Conservation (phyloP, 2,888 invertebrate species). For the Mesorhabditis sp. region DNA sequence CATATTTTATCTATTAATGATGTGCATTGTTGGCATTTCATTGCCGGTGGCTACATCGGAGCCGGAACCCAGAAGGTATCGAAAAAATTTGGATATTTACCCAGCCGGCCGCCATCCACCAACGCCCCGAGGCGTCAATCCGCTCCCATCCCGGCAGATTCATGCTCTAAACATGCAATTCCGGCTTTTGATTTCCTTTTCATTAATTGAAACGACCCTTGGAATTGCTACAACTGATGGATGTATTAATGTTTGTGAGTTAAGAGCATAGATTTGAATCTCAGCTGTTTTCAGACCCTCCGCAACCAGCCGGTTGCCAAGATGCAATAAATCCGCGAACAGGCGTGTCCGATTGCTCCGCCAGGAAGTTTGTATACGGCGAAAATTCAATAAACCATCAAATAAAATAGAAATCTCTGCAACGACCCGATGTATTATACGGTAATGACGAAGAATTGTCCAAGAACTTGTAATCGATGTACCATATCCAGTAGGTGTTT, state of each 20-base stretch:
- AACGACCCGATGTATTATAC: background rate
- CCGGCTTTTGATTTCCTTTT: too few relatives aligned
- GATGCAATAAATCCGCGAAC: background rate
- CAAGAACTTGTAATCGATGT: slow-evolving; percentile 4
- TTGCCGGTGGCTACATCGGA: too few relatives aligned
- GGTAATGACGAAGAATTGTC: background rate
- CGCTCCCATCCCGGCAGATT: too few relatives aligned
- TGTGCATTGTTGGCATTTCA: too few relatives aligned
- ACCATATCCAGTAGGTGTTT: background rate
- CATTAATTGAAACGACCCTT: too few relatives aligned
- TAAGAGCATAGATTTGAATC: background rate
- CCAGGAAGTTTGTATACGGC: background rate
- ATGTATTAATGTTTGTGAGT: slow-evolving; percentile 3
- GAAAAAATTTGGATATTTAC: too few relatives aligned
- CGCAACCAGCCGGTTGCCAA: background rate
- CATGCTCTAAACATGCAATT: too few relatives aligned
- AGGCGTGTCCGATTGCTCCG: background rate
- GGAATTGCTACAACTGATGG: background rate
- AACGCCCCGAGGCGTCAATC: too few relatives aligned
- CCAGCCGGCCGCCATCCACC: too few relatives aligned
- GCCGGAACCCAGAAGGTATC: too few relatives aligned
- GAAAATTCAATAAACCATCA: background rate
- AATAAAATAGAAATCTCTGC: background rate
- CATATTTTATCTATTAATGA: too few relatives aligned
- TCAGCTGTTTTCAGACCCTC: background rate